Evolutionary conservation across 2,797 vertebrate species (phyloP), one percentile per base, ranked within the genome.

Genomic region (Crotalus adamanteus): DNA sequence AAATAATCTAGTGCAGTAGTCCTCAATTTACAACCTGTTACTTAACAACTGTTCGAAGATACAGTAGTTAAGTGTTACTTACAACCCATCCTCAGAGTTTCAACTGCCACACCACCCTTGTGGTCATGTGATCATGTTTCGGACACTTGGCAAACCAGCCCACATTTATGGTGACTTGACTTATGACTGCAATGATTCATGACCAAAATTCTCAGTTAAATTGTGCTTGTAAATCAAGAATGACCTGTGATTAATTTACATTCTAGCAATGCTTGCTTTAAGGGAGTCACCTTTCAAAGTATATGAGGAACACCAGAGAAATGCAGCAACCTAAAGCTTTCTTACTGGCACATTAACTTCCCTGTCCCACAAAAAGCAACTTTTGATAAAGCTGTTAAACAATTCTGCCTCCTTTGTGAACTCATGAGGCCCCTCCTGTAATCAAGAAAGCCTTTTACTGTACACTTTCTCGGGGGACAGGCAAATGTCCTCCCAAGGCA

Each of bases 401-500:
- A 0, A 60, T 93, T 94, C 69, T 55, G 90, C 28, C 91, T 18
- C 83, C 60, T 87, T 42, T 89, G 6, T 53, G 86, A 28, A 78
- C 89, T 91, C 37, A 47, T 0, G n/a, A 63, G n/a, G 0, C 91
- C 69, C 90, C 56, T 0, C 0, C 53, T 85, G 55, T 60, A 14
- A 78, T 93, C 94, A 4, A 1, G 1, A 6, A 92, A 94, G 89
- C n/a, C 28, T 3, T 92, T 91, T 85, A 57, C n/a, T 53, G 51
- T 53, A 53, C 1, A 6, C 25, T 31, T 28, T 8, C 1, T 47
- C 4, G 47, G 61, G 65, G 28, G 6, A 87, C 0, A 12, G 22
- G 20, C 20, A 12, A 9, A 61, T 47, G 95, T 94, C 94, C 92
- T 86, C 89, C 63, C 53, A 61, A 83, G 89, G 57, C 90, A 95